phyloP scores from a whole-genome alignment of 2,888 invertebrate genomes.

The Melangyna quadrimaculata region DNA sequence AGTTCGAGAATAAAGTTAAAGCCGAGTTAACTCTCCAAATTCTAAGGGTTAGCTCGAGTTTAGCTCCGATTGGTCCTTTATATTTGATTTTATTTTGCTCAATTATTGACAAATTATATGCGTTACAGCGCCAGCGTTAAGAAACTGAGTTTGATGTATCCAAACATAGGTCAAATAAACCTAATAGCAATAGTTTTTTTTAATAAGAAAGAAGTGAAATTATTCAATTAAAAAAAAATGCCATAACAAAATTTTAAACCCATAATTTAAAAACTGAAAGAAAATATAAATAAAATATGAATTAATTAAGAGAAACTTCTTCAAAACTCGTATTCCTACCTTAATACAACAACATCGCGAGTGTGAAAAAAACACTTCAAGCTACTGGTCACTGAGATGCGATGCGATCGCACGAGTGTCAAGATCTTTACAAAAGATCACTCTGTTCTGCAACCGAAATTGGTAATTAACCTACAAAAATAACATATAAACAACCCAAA shows the following conservation, averaged over 20 bases:
- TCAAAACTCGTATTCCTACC: conserved; percentile 7
- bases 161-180: too few species aligned
- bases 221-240: neutral
- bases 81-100: too few species aligned
- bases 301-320: conserved; percentile 60
- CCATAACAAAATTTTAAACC: neutral
- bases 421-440: conserved; percentile 42
- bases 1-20: too few species aligned
- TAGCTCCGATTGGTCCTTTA: too few species aligned
- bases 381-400: conserved; percentile 62
- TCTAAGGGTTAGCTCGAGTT: too few species aligned
- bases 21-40: too few species aligned
- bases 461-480: conserved; percentile 62
- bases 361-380: conserved; percentile 63
- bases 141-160: too few species aligned
- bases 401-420: conserved; percentile 40
- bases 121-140: too few species aligned
- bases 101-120: too few species aligned
- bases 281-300: conserved; percentile 24
- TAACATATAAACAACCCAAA: conserved; percentile 11
- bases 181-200: too few species aligned
- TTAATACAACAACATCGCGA: too few species aligned
- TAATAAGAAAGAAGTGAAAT: too few species aligned
- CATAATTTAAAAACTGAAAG: neutral
- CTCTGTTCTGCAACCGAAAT: conserved; percentile 34